Percentiles rank a stretch among this genome's conserved stretches.
Conservation (phyloP, 2,797 vertebrate species). For the Gambelia wislizenii region DNA sequence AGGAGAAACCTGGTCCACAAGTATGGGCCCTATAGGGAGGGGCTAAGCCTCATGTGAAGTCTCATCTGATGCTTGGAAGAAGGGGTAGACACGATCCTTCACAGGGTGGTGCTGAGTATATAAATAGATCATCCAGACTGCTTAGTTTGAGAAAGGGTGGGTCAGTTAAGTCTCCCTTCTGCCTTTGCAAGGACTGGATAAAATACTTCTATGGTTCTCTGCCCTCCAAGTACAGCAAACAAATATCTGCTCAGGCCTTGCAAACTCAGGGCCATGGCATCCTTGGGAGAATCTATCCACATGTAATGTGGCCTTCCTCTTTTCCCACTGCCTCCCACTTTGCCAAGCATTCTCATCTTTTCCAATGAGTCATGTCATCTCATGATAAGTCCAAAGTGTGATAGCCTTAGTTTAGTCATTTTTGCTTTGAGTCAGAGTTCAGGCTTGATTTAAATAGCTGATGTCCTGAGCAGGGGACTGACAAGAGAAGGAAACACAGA, state of each 20-base stretch:
- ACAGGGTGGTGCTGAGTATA: neutral
- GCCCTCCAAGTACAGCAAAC: neutral
- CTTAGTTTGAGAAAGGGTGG: neutral
- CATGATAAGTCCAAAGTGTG: no score
- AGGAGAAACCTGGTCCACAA: neutral
- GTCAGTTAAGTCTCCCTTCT: neutral
- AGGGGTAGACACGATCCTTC: neutral
- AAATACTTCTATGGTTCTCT: neutral
- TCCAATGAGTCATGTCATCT: no score
- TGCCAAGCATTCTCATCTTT: no score
- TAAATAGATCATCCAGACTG: neutral
- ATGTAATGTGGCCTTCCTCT: no score
- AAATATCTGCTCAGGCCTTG: neutral
- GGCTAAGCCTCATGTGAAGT: neutral
- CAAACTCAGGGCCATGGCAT: no score
- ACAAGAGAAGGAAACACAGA: neutral
- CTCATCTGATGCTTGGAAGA: neutral
- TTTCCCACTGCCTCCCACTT: no score
- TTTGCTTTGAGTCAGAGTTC: no score
- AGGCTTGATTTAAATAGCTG: no score
- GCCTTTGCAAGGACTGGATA: neutral
- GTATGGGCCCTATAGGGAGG: neutral
- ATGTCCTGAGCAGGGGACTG: neutral
- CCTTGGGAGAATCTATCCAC: no score
- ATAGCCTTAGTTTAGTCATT: no score